Base-by-base conservation (phyloP, 2,113 vertebrate genomes). In the Labeo catla region DNA sequence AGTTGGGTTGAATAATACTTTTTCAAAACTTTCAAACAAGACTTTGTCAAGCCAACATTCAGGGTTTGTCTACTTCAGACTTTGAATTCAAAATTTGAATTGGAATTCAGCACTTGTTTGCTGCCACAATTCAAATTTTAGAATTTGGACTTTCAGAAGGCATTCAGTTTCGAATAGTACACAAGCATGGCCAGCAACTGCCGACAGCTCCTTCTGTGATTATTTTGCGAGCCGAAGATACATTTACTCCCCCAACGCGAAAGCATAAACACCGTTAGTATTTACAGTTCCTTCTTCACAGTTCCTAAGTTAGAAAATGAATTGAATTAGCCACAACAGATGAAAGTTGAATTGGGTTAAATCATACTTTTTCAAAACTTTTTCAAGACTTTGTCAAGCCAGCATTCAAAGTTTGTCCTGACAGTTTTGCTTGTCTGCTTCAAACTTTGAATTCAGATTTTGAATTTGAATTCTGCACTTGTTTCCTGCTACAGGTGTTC, bases 181-280 rank as follows among this genome's bases (percentile, higher is more conserved):
- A 73, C 15, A 70, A 39, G 12, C 34, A 70, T 36, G 47, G 79
- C 79, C 52, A 59, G 63, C 80, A 86, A 59, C 65, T n/a, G 82
- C 76, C 49, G 45, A 82, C 84, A 57, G 50, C 63, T 81, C 28
- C 54, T 74, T 77, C 23, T 87, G 74, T 77, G 65, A 52, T 78
- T 85, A 78, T 81, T 86, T 76, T 49, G 78, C 45, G 43, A 19
- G 23, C 70, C 54, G 15, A 78, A 85, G 79, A 87, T 57, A 28
- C 79, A 57, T 45, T 12, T 49, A 6, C 47, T 68, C 34, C 76
- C 84, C 68, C 77, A 36, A 43, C 45, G 8, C 76, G 43, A 87
- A 81, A 84, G 23, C 84, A 89, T 90, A 88, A 83, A 87, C 72
- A 83, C 82, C 85, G 77, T 84, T 54, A 81, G 76, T 63, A 5